These are phyloP conservation scores for Electrophaes corylata DNA, from an alignment of 2,888 invertebrate species.

Conservation along the genomic window DNA sequence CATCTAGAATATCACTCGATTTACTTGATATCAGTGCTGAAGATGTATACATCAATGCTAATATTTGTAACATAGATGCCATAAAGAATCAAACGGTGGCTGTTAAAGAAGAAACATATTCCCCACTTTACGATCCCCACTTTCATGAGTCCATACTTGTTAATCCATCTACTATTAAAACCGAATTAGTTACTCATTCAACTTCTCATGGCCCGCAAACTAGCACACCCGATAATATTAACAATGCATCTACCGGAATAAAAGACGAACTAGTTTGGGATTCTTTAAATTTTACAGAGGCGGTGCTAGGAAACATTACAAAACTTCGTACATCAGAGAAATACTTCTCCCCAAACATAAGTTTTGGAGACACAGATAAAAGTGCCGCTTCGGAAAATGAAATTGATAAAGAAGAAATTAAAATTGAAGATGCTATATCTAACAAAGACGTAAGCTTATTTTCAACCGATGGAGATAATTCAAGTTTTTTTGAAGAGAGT, in stretches of 20 bases:
- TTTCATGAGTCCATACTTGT: constrained; percentile 15
- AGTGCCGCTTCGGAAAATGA: constrained; percentile 21
- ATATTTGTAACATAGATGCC: constrained; percentile 14
- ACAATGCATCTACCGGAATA: constrained; percentile 21
- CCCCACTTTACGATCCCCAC: constrained; percentile 8
- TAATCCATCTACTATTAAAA: constrained; percentile 7
- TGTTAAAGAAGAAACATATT: background rate
- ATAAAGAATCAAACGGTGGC: constrained; percentile 3
- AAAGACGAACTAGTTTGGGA: constrained; percentile 70
- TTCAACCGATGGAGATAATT: constrained; percentile 77
- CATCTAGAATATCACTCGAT: constrained; percentile 28
- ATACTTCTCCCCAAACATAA: constrained; percentile 67
- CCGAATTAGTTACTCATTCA: constrained; percentile 14
- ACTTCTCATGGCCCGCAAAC: constrained; percentile 19
- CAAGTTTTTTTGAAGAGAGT: constrained; percentile 85
- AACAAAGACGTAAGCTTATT: constrained; percentile 71
- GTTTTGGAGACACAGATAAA: constrained; percentile 60
- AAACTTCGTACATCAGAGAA: constrained; percentile 55
- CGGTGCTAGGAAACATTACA: constrained; percentile 59
- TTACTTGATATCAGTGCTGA: constrained; percentile 30
- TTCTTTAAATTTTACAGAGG: constrained; percentile 66
- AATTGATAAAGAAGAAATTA: constrained; percentile 36
- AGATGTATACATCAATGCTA: constrained; percentile 25
- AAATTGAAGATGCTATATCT: constrained; percentile 46
- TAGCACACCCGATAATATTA: constrained; percentile 8